Evolutionary conservation across 1,140 invertebrate species (phyloP).

Genomic region (Drosophila suzukii): DNA sequence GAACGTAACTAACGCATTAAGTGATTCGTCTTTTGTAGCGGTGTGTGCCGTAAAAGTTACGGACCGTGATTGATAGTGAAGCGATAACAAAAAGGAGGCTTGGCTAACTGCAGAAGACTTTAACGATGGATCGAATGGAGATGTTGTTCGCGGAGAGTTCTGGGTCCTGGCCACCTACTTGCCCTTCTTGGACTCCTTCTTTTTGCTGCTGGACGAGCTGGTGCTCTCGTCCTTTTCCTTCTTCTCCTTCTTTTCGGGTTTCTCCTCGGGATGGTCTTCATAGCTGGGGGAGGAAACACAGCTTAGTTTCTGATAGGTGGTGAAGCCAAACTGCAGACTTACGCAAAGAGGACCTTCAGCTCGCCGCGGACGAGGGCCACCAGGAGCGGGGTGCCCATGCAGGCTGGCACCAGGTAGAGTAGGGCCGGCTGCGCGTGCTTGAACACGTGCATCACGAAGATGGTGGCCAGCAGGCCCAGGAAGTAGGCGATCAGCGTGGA

Average conservation of each 20-base stretch:
- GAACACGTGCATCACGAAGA: slow-evolving; percentile 99
- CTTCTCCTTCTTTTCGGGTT: slow-evolving; percentile 83
- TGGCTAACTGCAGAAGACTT: slow-evolving; percentile 60
- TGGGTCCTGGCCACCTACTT: slow-evolving; percentile 68
- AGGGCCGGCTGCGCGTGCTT: slow-evolving; percentile 99
- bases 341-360: slow-evolving; percentile 95
- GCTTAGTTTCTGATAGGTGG: background rate
- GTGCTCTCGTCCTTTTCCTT: slow-evolving; percentile 77
- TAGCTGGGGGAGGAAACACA: slow-evolving; percentile 84
- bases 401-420: slow-evolving; percentile 98
- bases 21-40: slow-evolving; percentile 59
- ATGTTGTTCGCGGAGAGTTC: slow-evolving; percentile 19
- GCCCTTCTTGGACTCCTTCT: slow-evolving; percentile 80
- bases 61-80: slow-evolving; percentile 6
- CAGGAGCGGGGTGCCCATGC: slow-evolving; percentile 94
- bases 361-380: slow-evolving; percentile 96
- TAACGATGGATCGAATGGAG: slow-evolving; percentile 52
- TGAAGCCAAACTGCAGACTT: slow-evolving; percentile 85
- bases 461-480: slow-evolving; percentile 95
- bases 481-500: slow-evolving; percentile 98
- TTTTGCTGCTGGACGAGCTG: slow-evolving; percentile 65
- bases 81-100: slow-evolving; percentile 36
- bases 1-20: slow-evolving; percentile 55
- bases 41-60: slow-evolving; percentile 10
- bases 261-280: slow-evolving; percentile 87